phyloP scores from a whole-genome alignment of 2,113 vertebrate species.

The Corythaeola cristata region DNA sequence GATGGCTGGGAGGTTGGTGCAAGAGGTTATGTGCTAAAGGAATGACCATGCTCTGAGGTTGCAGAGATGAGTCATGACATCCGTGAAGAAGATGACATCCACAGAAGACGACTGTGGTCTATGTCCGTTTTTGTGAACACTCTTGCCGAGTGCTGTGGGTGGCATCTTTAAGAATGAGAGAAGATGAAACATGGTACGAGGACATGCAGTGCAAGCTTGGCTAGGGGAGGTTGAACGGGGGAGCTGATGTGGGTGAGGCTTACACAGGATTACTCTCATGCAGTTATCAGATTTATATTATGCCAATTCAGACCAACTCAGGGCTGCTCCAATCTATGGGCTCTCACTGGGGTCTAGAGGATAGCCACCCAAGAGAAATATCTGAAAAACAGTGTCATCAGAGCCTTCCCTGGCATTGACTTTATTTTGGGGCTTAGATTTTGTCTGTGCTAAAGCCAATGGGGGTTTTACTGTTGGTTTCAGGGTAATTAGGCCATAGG shows the following conservation, averaged over 20 bases:
- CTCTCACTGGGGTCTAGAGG: neutral
- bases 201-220: fast-evolving
- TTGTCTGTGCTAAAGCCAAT: neutral
- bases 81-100: fast-evolving
- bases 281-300: neutral
- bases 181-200: fast-evolving
- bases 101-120: neutral
- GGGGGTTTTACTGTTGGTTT: neutral
- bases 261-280: too few relatives aligned
- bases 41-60: neutral
- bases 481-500: neutral
- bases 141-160: neutral
- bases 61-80: neutral
- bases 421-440: neutral
- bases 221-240: neutral
- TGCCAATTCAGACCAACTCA: neutral
- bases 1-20: neutral
- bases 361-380: neutral
- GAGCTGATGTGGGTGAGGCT: neutral
- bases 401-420: neutral
- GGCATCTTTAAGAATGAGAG: neutral
- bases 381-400: neutral
- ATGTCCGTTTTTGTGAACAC: neutral
- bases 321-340: neutral
- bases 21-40: neutral